Percentiles rank a stretch among this genome's conserved stretches.
Conservation (phyloP, 2,797 vertebrate species). For the Macrochelys suwanniensis region DNA sequence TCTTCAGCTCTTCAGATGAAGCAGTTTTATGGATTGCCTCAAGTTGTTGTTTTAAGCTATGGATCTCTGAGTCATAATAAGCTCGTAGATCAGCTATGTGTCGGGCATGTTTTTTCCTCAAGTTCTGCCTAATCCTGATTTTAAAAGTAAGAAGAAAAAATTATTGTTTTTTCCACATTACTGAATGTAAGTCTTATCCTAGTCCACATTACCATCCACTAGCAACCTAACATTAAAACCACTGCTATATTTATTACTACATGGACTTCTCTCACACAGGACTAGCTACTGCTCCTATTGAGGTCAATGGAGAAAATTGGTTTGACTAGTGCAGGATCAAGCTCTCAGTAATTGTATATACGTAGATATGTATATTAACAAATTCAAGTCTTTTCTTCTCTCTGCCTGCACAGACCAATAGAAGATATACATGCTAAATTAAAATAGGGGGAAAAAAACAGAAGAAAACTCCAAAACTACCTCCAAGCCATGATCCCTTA, state of each 20-base stretch:
- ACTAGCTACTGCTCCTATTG: not conserved
- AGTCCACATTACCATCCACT: not conserved
- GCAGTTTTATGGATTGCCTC: constrained; percentile 82
- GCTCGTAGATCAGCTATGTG: constrained; percentile 93
- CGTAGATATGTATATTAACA: not conserved
- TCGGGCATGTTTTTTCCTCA: constrained; percentile 94
- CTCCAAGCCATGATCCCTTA: not conserved
- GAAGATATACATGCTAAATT: not conserved
- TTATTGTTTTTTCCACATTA: not conserved
- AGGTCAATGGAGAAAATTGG: not conserved
- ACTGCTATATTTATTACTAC: not conserved
- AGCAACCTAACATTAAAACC: not conserved
- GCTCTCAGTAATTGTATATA: not conserved
- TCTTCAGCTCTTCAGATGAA: constrained; percentile 84
- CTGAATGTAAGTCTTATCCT: not conserved
- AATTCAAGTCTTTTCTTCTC: not conserved
- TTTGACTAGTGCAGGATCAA: not conserved
- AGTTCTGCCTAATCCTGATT: constrained; percentile 90
- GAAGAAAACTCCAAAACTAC: not conserved
- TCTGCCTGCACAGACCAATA: not conserved
- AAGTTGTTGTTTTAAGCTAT: constrained; percentile 88
- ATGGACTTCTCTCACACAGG: not conserved
- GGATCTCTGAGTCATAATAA: constrained; percentile 95
- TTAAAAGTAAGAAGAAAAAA: not conserved
- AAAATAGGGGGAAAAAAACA: not conserved